Percentiles rank a stretch among this genome's conserved stretches.
phyloP scores from a whole-genome alignment of 2,888 invertebrate species.

The Eupithecia exiguata region DNA sequence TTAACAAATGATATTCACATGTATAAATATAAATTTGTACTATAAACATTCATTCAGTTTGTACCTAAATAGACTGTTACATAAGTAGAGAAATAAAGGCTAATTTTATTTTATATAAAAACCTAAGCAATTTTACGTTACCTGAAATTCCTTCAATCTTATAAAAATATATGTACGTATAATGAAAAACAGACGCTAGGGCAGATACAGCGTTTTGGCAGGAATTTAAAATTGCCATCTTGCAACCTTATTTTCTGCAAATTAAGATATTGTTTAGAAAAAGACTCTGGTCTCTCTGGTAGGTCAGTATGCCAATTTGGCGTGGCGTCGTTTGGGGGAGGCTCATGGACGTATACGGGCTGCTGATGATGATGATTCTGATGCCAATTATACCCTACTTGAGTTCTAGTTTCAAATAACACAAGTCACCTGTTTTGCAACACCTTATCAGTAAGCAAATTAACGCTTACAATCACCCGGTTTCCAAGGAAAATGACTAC shows the following conservation, averaged over 20 bases:
- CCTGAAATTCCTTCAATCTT: background rate
- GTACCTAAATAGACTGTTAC: too few species aligned
- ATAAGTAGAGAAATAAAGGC: too few species aligned
- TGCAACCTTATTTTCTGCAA: background rate
- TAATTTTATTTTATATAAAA: background rate
- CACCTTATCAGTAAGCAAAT: slow-evolving; percentile 27
- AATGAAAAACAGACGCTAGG: background rate
- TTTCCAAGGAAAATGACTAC: slow-evolving; percentile 47
- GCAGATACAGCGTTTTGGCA: background rate
- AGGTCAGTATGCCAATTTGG: background rate
- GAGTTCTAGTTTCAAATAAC: slow-evolving; percentile 14
- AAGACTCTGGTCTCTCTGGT: background rate
- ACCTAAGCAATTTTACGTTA: background rate
- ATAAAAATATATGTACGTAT: background rate
- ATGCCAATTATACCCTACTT: background rate
- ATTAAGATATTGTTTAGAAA: background rate
- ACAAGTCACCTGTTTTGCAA: slow-evolving; percentile 16
- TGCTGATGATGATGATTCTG: background rate
- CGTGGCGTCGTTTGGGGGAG: background rate
- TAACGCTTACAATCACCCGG: slow-evolving; percentile 32
- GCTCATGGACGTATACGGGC: background rate
- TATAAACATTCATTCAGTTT: too few species aligned
- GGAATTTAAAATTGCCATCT: background rate
- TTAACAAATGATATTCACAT: too few species aligned
- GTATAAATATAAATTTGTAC: too few species aligned